phyloP scores from a whole-genome alignment of 1,140 invertebrate genomes.

The Dufourea novaeangliae region DNA sequence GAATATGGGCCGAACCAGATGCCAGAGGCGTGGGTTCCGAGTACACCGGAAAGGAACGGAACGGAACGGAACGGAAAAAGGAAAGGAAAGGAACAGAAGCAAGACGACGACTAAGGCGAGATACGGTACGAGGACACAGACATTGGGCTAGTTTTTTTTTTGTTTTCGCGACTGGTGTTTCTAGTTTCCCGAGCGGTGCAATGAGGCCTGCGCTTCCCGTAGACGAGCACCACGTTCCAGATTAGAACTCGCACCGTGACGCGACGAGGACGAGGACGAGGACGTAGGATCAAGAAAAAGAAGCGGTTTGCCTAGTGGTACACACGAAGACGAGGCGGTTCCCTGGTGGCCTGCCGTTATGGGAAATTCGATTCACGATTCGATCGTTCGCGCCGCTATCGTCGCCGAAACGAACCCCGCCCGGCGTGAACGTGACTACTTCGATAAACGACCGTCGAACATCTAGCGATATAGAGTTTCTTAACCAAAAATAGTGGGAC shows the following conservation, averaged over 20 bases:
- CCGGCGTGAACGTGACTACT: too few species aligned
- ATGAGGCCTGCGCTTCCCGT: constrained; percentile 68
- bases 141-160: constrained; percentile 74
- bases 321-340: neutral
- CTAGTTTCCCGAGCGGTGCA: constrained; percentile 72
- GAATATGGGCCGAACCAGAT: constrained; percentile 26
- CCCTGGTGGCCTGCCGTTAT: neutral
- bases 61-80: constrained; percentile 7
- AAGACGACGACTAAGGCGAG: constrained; percentile 1
- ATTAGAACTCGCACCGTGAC: constrained; percentile 27
- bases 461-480: too few species aligned
- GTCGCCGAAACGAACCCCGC: too few species aligned
- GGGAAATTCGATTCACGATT: neutral
- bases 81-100: constrained; percentile 13
- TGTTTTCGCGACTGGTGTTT: constrained; percentile 61
- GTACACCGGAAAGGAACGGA: constrained; percentile 37
- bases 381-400: too few species aligned
- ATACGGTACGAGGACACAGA: constrained; percentile 54
- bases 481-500: too few species aligned
- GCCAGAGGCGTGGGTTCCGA: constrained; percentile 58
- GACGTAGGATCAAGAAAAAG: constrained; percentile 12
- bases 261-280: constrained; percentile 26
- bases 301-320: neutral
- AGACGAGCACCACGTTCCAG: constrained; percentile 63
- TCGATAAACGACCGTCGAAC: too few species aligned